phyloP scores from a whole-genome alignment of 2,113 vertebrate genomes.

The Hucho hucho region DNA sequence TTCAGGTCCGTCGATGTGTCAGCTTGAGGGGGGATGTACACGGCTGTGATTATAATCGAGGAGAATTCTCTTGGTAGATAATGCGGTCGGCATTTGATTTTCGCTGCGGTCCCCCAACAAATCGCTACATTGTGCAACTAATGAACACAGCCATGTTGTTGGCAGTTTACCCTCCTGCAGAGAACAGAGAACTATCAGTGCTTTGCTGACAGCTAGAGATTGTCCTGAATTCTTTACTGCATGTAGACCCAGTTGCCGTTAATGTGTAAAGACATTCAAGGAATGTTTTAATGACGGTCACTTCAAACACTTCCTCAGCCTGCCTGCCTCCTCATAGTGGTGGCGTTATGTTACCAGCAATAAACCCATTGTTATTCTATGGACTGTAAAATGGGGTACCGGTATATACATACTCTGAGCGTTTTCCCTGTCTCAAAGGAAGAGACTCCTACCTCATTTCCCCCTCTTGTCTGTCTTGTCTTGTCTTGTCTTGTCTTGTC shows the following conservation, averaged over 20 bases:
- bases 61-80: too few relatives aligned
- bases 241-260: constrained; percentile 10
- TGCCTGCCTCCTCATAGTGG: constrained; percentile 17
- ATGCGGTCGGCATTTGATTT: too few relatives aligned
- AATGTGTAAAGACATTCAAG: background rate
- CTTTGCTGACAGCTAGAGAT: constrained; percentile 29
- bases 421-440: background rate
- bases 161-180: too few relatives aligned
- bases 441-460: background rate
- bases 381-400: constrained; percentile 8
- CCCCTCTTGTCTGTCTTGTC: too few relatives aligned
- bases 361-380: constrained; percentile 20
- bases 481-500: too few relatives aligned
- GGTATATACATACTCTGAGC: background rate
- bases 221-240: constrained; percentile 41
- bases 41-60: too few relatives aligned
- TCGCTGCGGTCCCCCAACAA: too few relatives aligned
- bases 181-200: too few relatives aligned
- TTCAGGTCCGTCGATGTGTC: too few relatives aligned
- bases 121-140: too few relatives aligned
- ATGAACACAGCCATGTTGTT: too few relatives aligned
- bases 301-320: constrained; percentile 1
- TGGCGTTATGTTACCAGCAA: background rate
- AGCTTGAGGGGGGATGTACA: too few relatives aligned
- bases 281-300: constrained; percentile 30